Evolutionary conservation across 2,113 vertebrate species (phyloP), one percentile per base, ranked within the genome.

Genomic region (Alces alces): DNA sequence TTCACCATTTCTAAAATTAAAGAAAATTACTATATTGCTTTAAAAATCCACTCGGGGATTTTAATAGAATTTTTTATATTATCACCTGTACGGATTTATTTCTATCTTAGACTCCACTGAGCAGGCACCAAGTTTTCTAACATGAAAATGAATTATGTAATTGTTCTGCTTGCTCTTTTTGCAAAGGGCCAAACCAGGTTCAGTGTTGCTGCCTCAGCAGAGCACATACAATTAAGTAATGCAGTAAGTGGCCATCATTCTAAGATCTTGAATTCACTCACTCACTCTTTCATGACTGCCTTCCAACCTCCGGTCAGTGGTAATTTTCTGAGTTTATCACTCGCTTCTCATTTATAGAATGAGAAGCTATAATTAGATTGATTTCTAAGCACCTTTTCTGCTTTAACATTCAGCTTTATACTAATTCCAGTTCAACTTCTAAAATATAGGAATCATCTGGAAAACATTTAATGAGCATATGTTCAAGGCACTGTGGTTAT

Each of bases 41-140:
- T 6, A 6, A 79, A 87, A 96, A 64, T n/a, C 60, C 55, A 70
- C 23, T 2, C 58, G n/a, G 70, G 55, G 28, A 85, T 66, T 85
- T 84, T 92, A 95, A 95, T 39, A 55, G 58, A 82, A 95, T 86
- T 96, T 84, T 36, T 10, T 23, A 76, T 76, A 60, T 93, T 50
- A 86, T 50, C 39, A 85, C 14, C 89, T 9, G 4, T 61, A n/a
- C 23, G 28, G 70, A 66, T 36, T 87, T 93, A 60, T 79, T 93
- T 93, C 79, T 87, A 33, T 85, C 88, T 93, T 66, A 73, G 82
- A 55, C 43, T 92, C 64, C 10, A 39, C 87, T 39, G 57, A 97
- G n/a, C 78, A 79, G 1, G 9, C 23, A 39, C 60, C 13, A 36
- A 57, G 28, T 86, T 76, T 80, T 80, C 39, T 39, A 28, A 79